Evolutionary conservation across 2,113 vertebrate species (phyloP).

Genomic region (Ginglymostoma cirratum): DNA sequence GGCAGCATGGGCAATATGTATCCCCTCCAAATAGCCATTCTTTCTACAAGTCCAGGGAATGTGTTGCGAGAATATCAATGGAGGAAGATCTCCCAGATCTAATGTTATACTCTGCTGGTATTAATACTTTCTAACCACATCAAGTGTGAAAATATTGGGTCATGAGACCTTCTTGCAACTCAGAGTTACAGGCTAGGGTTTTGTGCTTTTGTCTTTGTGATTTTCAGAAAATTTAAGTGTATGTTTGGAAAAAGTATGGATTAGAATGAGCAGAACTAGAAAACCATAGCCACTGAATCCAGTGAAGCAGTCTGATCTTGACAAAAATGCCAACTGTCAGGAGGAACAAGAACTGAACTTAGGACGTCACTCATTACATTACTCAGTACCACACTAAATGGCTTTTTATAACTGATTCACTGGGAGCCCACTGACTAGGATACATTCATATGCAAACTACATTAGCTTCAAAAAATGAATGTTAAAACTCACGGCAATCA

Average conservation of each 20-base stretch:
- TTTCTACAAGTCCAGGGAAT: neutral
- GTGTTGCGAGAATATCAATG: no score
- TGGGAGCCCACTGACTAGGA: neutral
- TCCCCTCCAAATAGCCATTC: neutral
- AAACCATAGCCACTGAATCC: neutral
- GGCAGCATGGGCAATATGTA: no score
- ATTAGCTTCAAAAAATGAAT: neutral
- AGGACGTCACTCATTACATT: neutral
- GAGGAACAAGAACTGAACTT: neutral
- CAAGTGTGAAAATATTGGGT: neutral
- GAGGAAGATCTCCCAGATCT: neutral
- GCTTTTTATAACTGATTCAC: neutral
- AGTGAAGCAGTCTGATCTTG: neutral
- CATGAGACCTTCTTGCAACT: neutral
- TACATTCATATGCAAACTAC: neutral
- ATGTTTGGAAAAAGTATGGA: neutral
- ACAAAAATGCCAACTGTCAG: neutral
- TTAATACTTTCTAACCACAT: neutral
- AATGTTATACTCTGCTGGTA: neutral
- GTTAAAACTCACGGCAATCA: slow-evolving; percentile 82
- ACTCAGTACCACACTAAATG: neutral
- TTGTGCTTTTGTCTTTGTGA: neutral
- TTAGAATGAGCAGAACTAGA: neutral
- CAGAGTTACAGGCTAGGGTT: neutral
- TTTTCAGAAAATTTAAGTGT: neutral